Percentiles rank a stretch among this genome's conserved stretches.
phyloP scores from a whole-genome alignment of 2,113 vertebrate genomes.

The Alethe diademata region DNA sequence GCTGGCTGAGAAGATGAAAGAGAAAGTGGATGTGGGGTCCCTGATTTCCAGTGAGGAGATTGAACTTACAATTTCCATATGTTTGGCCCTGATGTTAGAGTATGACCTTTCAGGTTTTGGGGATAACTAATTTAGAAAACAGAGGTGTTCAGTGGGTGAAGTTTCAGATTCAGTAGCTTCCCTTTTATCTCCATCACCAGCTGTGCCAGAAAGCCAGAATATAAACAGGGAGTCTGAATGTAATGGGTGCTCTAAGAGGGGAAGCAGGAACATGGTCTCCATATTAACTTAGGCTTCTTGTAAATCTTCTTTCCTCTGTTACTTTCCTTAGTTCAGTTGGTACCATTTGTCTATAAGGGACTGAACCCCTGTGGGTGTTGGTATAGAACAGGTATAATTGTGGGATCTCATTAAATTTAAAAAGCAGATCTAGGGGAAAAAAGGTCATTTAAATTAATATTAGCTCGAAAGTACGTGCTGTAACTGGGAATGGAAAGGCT shows the following conservation, averaged over 20 bases:
- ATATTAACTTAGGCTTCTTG: rapidly evolving
- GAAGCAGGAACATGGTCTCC: not conserved
- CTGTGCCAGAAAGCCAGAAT: not conserved
- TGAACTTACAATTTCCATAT: rapidly evolving
- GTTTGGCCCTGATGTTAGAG: not conserved
- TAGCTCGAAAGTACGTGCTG: not conserved
- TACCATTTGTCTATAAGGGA: not conserved
- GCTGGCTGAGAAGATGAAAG: not conserved
- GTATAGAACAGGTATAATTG: not conserved
- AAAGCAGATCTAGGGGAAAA: not conserved
- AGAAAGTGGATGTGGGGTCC: not conserved
- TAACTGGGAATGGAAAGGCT: slow-evolving; percentile 21
- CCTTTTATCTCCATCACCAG: not conserved
- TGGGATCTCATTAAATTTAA: slow-evolving; percentile 19
- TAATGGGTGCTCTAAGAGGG: not conserved
- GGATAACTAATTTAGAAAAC: not conserved
- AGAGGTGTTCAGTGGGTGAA: not conserved
- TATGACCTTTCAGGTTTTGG: not conserved
- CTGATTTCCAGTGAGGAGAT: not conserved
- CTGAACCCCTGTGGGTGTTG: not conserved
- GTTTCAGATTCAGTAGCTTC: not conserved
- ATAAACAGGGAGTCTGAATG: not conserved
- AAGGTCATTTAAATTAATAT: slow-evolving; percentile 53
- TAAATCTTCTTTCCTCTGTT: not conserved
- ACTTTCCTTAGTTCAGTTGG: not conserved